Conservation (phyloP, 2,113 vertebrate species). For the Mormyrus lacerda region DNA sequence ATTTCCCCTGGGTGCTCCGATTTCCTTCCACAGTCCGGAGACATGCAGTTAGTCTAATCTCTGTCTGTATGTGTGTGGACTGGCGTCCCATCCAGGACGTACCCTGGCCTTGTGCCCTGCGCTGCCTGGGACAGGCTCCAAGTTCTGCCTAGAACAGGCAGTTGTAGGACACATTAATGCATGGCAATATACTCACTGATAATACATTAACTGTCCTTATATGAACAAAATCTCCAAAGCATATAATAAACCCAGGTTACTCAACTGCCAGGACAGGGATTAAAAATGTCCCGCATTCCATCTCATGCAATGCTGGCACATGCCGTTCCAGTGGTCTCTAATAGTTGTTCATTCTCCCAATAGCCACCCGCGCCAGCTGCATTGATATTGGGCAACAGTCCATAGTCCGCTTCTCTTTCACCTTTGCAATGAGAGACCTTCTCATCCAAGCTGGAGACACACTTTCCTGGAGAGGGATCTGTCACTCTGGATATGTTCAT, state of each 20-base stretch:
- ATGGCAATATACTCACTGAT: background rate
- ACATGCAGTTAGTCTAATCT: background rate
- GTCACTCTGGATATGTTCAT: background rate
- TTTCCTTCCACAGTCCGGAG: background rate
- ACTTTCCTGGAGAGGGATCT: background rate
- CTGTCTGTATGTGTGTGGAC: background rate
- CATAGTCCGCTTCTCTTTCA: background rate
- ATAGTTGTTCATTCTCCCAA: background rate
- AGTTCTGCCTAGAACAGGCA: background rate
- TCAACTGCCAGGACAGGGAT: background rate
- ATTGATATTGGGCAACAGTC: background rate
- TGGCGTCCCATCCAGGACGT: background rate
- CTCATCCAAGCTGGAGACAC: background rate
- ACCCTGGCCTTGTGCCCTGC: background rate
- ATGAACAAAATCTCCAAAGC: background rate
- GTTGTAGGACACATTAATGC: background rate
- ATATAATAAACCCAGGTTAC: background rate
- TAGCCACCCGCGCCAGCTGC: background rate
- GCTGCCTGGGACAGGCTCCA: background rate
- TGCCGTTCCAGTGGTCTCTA: background rate
- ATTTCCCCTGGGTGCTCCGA: background rate
- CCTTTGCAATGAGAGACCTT: background rate
- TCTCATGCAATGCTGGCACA: background rate
- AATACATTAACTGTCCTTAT: background rate
- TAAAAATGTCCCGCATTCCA: background rate